Evolutionary conservation across 2,888 invertebrate species (phyloP).

Genomic region (Synanthedon andrenaeformis): DNA sequence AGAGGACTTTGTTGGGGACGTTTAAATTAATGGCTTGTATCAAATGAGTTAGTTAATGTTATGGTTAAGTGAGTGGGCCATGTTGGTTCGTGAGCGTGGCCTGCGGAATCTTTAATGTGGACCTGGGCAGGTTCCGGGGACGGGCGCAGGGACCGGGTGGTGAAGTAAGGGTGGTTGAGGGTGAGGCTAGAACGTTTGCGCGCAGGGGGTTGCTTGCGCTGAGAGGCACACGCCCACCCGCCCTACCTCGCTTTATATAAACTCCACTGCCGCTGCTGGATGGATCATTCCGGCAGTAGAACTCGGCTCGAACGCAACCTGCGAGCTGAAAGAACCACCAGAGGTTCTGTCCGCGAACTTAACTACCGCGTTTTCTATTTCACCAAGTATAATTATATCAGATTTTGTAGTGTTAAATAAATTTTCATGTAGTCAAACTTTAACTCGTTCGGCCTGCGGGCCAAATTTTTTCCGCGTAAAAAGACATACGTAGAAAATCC

Average conservation of each 20-base stretch:
- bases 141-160: slow-evolving; percentile 2
- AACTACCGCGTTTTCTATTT: slow-evolving; percentile 3
- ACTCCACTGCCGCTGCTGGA: no score
- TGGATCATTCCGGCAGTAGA: slow-evolving; percentile 13
- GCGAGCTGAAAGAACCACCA: slow-evolving; percentile 6
- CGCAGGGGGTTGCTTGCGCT: slow-evolving; percentile 10
- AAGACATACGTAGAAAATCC: slow-evolving; percentile 1
- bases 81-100: slow-evolving; percentile 6
- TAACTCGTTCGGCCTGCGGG: slow-evolving; percentile 6
- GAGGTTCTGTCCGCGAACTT: slow-evolving; percentile 2
- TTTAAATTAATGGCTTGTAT: slow-evolving; percentile 6
- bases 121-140: slow-evolving; percentile 3
- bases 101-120: slow-evolving; percentile 15
- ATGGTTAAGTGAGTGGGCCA: slow-evolving; percentile 5
- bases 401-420: not conserved
- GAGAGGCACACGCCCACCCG: slow-evolving; percentile 26
- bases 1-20: not conserved
- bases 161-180: slow-evolving; percentile 3
- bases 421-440: not conserved
- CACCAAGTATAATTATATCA: not conserved
- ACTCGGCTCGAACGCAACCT: slow-evolving; percentile 2
- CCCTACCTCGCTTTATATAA: slow-evolving; percentile 2
- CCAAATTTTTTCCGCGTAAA: slow-evolving; percentile 3
- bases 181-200: slow-evolving; percentile 32
- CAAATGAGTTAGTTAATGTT: slow-evolving; percentile 5